A percentile compares a stretch with the other conserved stretches of the same genome.
phyloP scores from a whole-genome alignment of 2,888 invertebrate species.

The Gandaritis pyraliata region DNA sequence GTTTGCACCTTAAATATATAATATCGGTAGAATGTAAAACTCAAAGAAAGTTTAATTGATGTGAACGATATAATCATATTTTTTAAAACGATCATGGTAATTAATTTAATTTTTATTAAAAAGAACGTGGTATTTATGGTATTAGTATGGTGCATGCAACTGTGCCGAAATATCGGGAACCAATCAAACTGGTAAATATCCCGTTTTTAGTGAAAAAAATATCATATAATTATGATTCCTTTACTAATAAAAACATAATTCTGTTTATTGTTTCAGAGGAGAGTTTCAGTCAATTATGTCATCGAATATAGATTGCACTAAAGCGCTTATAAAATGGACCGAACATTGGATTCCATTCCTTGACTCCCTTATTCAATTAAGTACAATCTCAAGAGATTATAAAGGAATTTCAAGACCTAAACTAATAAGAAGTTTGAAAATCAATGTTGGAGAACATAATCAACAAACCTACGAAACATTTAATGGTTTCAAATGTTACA shows the following conservation, averaged over 20 bases:
- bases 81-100: too few species aligned
- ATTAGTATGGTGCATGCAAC: too few species aligned
- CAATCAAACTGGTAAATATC: too few species aligned
- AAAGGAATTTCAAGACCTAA: slow-evolving; percentile 37
- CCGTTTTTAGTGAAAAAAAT: too few species aligned
- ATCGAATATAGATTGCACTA: slow-evolving; percentile 31
- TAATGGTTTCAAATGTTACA: slow-evolving; percentile 17
- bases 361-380: slow-evolving; percentile 43
- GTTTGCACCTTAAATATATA: too few species aligned
- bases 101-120: too few species aligned
- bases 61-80: too few species aligned
- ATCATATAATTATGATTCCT: too few species aligned
- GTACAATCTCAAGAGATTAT: slow-evolving; percentile 31
- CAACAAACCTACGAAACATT: not conserved
- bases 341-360: slow-evolving; percentile 40
- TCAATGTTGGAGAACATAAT: slow-evolving; percentile 28
- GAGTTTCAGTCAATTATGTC: slow-evolving; percentile 34
- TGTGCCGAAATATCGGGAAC: too few species aligned
- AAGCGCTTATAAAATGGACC: slow-evolving; percentile 37
- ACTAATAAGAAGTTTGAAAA: slow-evolving; percentile 33
- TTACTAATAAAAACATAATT: not conserved
- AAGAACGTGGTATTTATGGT: too few species aligned
- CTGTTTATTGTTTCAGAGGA: slow-evolving; percentile 28
- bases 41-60: too few species aligned
- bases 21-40: too few species aligned